Percentiles rank a stretch among this genome's conserved stretches.
Conservation (phyloP, 1,140 invertebrate genomes). For the Penaeus japonicus region DNA sequence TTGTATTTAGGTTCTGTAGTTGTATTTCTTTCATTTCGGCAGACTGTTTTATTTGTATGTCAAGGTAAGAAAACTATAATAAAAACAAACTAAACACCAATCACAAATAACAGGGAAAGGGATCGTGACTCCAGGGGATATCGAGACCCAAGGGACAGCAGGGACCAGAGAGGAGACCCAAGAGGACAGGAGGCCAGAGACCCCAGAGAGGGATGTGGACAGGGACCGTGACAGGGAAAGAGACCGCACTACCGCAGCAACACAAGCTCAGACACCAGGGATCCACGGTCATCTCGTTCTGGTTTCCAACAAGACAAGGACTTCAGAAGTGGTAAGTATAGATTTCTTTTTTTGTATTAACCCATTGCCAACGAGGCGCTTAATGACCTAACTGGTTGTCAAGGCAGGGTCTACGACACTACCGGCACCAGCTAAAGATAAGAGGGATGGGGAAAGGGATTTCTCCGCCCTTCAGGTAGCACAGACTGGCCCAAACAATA, state of each 20-base stretch:
- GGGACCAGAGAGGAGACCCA: constrained; percentile 33
- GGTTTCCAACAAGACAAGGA: constrained; percentile 40
- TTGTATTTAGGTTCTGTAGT: too few relatives aligned
- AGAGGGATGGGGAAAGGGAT: too few relatives aligned
- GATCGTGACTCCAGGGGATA: constrained; percentile 4
- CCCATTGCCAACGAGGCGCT: not conserved
- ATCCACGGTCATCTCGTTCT: not conserved
- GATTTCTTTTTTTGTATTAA: not conserved
- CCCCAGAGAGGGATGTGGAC: constrained; percentile 13
- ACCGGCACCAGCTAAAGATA: too few relatives aligned
- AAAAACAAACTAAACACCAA: not conserved
- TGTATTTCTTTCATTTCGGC: too few relatives aligned
- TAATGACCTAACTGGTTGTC: too few relatives aligned
- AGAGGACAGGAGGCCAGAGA: constrained; percentile 39
- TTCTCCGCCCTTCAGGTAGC: too few relatives aligned
- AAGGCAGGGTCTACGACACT: too few relatives aligned
- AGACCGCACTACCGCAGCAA: constrained; percentile 51
- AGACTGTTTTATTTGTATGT: too few relatives aligned
- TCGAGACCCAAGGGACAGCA: constrained; percentile 31
- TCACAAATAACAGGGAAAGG: not conserved
- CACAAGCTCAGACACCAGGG: not conserved
- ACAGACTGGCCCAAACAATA: too few relatives aligned
- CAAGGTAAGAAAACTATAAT: too few relatives aligned
- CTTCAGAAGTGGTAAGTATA: constrained; percentile 34
- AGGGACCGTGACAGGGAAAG: constrained; percentile 17